phyloP scores from a whole-genome alignment of 1,140 invertebrate species.

The Papilio aristodemus region DNA sequence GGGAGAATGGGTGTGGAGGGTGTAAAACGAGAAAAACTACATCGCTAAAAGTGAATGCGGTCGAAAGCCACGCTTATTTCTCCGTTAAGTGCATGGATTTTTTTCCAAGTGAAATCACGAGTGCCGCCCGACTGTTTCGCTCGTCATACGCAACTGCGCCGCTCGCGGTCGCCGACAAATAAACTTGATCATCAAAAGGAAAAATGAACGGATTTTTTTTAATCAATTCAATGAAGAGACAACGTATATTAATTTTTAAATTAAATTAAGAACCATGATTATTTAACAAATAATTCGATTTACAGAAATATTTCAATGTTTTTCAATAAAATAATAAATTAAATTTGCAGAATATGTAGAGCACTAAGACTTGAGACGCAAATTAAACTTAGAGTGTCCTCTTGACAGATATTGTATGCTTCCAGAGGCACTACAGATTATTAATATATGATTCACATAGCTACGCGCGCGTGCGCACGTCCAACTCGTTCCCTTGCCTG shows the following conservation, averaged over 20 bases:
- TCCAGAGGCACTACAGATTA: no score
- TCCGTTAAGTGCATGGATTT: constrained; percentile 79
- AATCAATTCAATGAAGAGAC: not conserved
- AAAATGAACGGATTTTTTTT: not conserved
- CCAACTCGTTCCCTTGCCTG: no score
- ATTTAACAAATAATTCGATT: no score
- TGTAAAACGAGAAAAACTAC: constrained; percentile 79
- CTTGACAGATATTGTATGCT: no score
- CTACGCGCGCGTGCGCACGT: no score
- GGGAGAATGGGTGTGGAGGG: constrained; percentile 73
- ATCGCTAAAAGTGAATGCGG: constrained; percentile 80
- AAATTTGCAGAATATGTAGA: no score
- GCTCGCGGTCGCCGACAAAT: constrained; percentile 5
- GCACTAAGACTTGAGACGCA: no score
- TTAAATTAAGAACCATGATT: no score
- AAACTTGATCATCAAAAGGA: not conserved
- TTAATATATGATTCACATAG: no score
- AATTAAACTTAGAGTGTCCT: no score
- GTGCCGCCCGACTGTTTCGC: constrained; percentile 47
- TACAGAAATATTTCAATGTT: no score
- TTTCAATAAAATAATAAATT: no score
- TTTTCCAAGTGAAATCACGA: constrained; percentile 71
- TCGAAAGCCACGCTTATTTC: constrained; percentile 79
- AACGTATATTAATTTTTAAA: not conserved
- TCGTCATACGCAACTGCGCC: constrained; percentile 33